Conservation (phyloP, 2,888 invertebrate genomes). For the Sminthurides aquaticus region DNA sequence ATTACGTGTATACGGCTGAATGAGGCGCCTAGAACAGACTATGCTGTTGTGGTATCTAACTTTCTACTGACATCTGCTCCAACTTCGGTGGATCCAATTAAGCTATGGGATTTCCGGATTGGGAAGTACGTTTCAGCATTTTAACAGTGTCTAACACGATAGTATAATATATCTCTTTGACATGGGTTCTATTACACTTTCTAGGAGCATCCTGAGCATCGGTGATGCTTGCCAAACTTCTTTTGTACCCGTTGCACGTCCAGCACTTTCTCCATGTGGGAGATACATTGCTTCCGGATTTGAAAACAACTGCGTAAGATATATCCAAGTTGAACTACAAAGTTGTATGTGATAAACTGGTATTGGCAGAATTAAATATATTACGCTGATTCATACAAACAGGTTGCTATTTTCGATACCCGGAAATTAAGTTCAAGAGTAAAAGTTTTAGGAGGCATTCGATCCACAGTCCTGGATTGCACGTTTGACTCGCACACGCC, state of each 20-base stretch:
- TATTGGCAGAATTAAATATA: too few relatives aligned
- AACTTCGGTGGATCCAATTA: conserved; percentile 32
- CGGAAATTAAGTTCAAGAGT: conserved; percentile 35
- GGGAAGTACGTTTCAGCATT: conserved; percentile 22
- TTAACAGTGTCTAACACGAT: conserved; percentile 4
- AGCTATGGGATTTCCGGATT: conserved; percentile 39
- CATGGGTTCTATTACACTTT: background rate
- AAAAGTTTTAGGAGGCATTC: conserved; percentile 14
- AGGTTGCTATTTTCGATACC: conserved; percentile 35
- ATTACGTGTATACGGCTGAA: conserved; percentile 39
- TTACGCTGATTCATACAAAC: too few relatives aligned
- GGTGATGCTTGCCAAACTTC: conserved; percentile 29
- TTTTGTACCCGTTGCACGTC: conserved; percentile 32
- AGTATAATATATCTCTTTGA: too few relatives aligned
- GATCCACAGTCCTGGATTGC: conserved; percentile 33
- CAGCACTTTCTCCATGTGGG: conserved; percentile 38
- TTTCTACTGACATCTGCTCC: conserved; percentile 34
- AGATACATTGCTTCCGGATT: conserved; percentile 40
- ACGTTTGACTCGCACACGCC: conserved; percentile 31
- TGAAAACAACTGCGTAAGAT: conserved; percentile 36
- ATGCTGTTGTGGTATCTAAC: conserved; percentile 27
- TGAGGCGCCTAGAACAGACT: conserved; percentile 33
- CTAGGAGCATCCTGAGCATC: conserved; percentile 35
- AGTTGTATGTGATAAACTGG: background rate
- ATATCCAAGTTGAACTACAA: background rate